Evolutionary conservation across 1,140 invertebrate species (phyloP).

Genomic region (Frieseomelitta varia): DNA sequence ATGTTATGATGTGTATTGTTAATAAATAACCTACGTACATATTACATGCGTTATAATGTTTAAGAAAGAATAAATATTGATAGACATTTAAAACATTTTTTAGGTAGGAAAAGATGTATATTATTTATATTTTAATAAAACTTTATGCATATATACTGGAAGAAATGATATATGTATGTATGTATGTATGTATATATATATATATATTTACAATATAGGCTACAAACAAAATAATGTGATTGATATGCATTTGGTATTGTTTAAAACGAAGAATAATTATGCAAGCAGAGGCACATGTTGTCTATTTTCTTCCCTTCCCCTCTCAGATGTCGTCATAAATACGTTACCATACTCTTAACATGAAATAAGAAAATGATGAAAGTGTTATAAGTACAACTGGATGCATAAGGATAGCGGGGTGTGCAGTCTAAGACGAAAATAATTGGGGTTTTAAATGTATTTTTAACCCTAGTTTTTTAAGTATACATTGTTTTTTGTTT

Average conservation of each 20-base stretch:
- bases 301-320: constrained; percentile 82
- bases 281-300: constrained; percentile 57
- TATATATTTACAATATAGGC: constrained; percentile 20
- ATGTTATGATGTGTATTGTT: background rate
- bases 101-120: background rate
- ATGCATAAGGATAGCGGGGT: constrained; percentile 73
- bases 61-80: constrained; percentile 26
- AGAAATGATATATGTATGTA: background rate
- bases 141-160: background rate
- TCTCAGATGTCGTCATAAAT: constrained; percentile 83
- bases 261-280: constrained; percentile 47
- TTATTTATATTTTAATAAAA: constrained; percentile 9
- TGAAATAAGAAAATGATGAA: constrained; percentile 38
- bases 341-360: constrained; percentile 67
- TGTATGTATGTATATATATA: constrained; percentile 10
- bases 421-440: constrained; percentile 44
- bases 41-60: constrained; percentile 45
- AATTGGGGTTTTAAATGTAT: constrained; percentile 9
- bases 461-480: background rate
- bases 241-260: background rate
- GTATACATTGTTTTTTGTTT: background rate
- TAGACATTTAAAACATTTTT: constrained; percentile 1
- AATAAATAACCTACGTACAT: constrained; percentile 23
- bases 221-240: constrained; percentile 6
- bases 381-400: constrained; percentile 74